A percentile compares a stretch with the other conserved stretches of the same genome.
These are phyloP conservation scores for Rhinichthys klamathensis DNA, from an alignment of 2,113 vertebrate genomes.

Conservation along the genomic window DNA sequence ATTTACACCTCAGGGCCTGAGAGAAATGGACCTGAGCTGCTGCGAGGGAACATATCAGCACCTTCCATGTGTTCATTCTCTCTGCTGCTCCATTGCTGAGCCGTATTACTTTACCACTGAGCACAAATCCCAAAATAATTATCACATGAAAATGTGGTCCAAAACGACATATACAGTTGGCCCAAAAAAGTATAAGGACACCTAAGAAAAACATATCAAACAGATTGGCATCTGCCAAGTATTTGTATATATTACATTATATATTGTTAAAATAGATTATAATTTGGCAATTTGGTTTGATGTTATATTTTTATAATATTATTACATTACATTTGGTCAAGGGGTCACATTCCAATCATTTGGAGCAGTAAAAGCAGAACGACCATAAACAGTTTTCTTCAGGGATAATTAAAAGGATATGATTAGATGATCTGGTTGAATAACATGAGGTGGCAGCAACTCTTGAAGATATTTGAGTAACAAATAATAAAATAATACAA, in stretches of 20 bases:
- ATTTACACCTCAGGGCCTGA: slow-evolving; percentile 53
- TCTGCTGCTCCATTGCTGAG: slow-evolving; percentile 23
- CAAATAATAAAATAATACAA: too few species aligned
- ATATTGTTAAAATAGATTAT: not conserved
- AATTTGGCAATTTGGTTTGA: too few species aligned
- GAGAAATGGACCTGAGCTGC: slow-evolving; percentile 21
- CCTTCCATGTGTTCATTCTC: slow-evolving; percentile 22
- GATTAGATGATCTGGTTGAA: too few species aligned
- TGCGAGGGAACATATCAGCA: slow-evolving; percentile 53
- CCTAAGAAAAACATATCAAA: not conserved
- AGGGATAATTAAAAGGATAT: too few species aligned
- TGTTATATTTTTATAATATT: not conserved
- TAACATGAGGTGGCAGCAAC: too few species aligned
- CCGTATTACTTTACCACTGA: not conserved
- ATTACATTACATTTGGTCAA: not conserved
- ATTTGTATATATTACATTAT: not conserved
- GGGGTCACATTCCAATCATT: too few species aligned
- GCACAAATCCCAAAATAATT: slow-evolving; percentile 51
- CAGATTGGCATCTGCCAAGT: not conserved
- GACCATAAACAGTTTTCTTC: too few species aligned
- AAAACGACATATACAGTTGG: not conserved
- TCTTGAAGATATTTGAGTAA: too few species aligned
- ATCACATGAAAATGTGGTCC: slow-evolving; percentile 34
- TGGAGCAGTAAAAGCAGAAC: too few species aligned
- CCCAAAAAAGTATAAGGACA: not conserved